Base-by-base conservation (phyloP, 1,140 invertebrate species). In the Ridgeia piscesae region DNA sequence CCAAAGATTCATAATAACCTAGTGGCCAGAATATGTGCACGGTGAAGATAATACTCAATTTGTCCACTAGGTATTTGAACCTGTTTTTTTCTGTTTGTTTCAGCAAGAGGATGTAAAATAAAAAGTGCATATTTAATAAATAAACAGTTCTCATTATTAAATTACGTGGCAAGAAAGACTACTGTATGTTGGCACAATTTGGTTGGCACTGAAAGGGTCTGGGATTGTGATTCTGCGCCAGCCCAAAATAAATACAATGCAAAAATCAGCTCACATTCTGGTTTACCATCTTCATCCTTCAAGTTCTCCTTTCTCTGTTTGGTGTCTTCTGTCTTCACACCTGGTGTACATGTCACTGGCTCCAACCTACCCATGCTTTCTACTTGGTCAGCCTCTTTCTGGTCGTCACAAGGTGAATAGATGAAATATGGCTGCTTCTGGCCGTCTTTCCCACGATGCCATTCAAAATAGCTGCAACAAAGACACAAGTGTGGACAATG, bases 361-460 rank as follows among this genome's bases (percentile, higher is more conserved):
- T 27, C 58, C 17, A 21, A 77, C 58, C 11, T 77, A 2, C 27
- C 27, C 0, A 21, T 77, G 14, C 17, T 21, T 77, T 77, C 58
- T 77, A 21, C 27, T 77, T 77, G 58, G 27, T 31, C 4, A 17
- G 58, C 27, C 58, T 77, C 58, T 77, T 77, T 77, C 17, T 77
- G 17, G 14, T 31, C 34, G 35, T 93, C 93, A 90, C 98, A 97
- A 89, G 96, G 96, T 91, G 97, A 96, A 95, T 97, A 97, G 93
- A 98, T 97, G 93, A 97, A 97, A 95, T 97, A 98, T 0, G 98
- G 97, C 95, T 98, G 97, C 94, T 98, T 98, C 35, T 95, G 95
- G 1, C 93, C 93, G 92, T 94, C 94, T 94, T 95, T 94, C 8
- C 93, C 94, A 21, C 97, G 97, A 95, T 98, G 97, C 98, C 98